Evolutionary conservation across 30 jellyfish, hydroid and myxozoan species (phyloP), one percentile per base, ranked within the genome.

Genomic region (Turritopsis dohrnii): DNA sequence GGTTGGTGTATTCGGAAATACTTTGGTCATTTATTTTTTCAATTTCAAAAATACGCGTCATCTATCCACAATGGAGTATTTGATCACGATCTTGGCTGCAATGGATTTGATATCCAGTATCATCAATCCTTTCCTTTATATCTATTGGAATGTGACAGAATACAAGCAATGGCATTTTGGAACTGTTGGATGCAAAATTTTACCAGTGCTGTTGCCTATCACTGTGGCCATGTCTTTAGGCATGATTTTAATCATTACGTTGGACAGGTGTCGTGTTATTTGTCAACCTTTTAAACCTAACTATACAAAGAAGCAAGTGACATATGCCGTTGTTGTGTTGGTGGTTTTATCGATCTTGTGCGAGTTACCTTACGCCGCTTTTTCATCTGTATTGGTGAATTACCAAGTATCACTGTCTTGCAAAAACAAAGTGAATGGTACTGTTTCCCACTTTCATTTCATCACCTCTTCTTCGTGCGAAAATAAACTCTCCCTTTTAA

Each of bases 221-320:
- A 22, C 92, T 18, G 79, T 89, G 1, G 86, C 89, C 18, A 72
- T 85, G 7, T 90, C 97, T 24, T 20, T 89, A 7, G 89, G 84
- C 20, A 75, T 90, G 19, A 85, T 90, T 30, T 65, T 85, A 27
- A 21, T 90, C 21, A 81, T 90, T 16, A 84, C 86, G 71, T 8
- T 90, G 77, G 97, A 90, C 30, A 83, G 97, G 31, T 85, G 83
- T 81, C 88, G 95, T 20, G 89, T 88, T 20, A 90, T 90, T 13
- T 87, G 89, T 75, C 86, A 91, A 81, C 96, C 96, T 1, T 80
- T 89, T 72, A 71, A 80, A 66, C 29, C 76, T 0, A 79, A 89
- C 26, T 26, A 79, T 30, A 85, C 84, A 28, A 29, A 52, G 52
- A 60, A 52, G 16, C 96, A 85, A 26, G 84, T 85, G 21, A 73